Base-by-base conservation (phyloP, 2,888 invertebrate genomes). In the Diploptera punctata region DNA sequence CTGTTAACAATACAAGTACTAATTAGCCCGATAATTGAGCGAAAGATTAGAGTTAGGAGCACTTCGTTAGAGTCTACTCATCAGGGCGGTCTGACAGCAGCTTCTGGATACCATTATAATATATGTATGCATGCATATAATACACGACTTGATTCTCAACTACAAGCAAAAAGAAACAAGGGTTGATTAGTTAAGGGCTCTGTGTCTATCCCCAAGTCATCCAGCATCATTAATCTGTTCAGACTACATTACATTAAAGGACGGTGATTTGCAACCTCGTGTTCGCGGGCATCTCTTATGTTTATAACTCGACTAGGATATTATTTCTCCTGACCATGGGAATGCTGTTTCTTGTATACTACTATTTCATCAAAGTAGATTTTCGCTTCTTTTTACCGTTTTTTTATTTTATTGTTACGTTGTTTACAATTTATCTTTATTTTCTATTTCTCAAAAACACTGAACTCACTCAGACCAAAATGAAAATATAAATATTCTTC, bases 1-100 rank as follows among this genome's bases (percentile, higher is more conserved):
- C n/a, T n/a, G n/a, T n/a, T 70, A 73, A 73, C 70, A 70, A 73
- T 70, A 70, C 73, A 67, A 54, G 49, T 70, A 52, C 67, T 73
- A 73, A 73, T 73, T 73, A 73, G 65, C 60, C 38, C 44, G 29
- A 60, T 69, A 69, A 69, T 69, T 60, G 69, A 65, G 65, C 65
- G 65, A 52, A 52, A 52, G 52, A 52, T 52, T 52, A 52, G 21
- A 21, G 21, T 52, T 52, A 52, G 52, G 2, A 52, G 52, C 52
- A 31, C 62, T 62, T 62, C 43, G 43, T 62, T 62, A 62, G 13
- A n/a, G 60, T 21, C 60, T 10, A 49, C 47, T 49, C 67, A 44
- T 67, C 44, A 60, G 26, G 18, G 43, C 38, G 38, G 61, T 13
- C 44, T 43, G 70, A 60, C 70, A 60, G 26, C 49, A 29, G 67